Conservation (phyloP, 2,888 invertebrate genomes). For the Spicauda simplicius region DNA sequence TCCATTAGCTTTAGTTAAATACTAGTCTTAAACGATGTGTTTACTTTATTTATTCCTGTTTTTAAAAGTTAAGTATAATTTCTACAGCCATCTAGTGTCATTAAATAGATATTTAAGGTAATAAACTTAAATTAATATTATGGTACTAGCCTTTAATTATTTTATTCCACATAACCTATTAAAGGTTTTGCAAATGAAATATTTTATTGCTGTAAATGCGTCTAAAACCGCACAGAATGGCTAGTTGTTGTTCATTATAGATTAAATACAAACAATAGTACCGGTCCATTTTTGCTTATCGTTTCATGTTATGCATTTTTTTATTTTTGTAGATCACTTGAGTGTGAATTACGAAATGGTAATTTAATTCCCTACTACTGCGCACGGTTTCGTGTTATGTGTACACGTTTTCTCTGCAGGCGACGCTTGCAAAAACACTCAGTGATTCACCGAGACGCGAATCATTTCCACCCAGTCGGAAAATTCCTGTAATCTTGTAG, state of each 20-base stretch:
- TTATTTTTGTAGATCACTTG: not conserved
- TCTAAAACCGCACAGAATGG: no score
- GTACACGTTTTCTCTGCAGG: constrained; percentile 64
- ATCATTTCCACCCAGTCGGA: constrained; percentile 80
- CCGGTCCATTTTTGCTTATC: no score
- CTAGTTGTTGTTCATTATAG: no score
- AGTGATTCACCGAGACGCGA: constrained; percentile 78
- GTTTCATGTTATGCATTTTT: not conserved
- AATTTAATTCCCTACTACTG: constrained; percentile 41
- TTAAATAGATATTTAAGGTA: no score
- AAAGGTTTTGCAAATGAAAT: no score
- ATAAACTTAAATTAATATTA: no score
- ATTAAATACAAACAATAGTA: no score
- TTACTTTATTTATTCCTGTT: not conserved
- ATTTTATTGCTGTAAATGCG: no score
- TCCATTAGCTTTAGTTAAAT: not conserved
- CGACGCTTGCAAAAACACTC: constrained; percentile 62
- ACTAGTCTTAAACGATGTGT: not conserved
- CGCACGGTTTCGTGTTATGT: constrained; percentile 42
- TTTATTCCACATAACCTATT: no score
- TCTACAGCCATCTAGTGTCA: no score
- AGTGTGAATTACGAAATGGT: constrained; percentile 10
- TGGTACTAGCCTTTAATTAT: no score
- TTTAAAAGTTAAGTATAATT: not conserved
- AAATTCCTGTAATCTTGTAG: constrained; percentile 78